phyloP scores from a whole-genome alignment of 2,797 vertebrate species.

The Parauchenoglanis punctatus region DNA sequence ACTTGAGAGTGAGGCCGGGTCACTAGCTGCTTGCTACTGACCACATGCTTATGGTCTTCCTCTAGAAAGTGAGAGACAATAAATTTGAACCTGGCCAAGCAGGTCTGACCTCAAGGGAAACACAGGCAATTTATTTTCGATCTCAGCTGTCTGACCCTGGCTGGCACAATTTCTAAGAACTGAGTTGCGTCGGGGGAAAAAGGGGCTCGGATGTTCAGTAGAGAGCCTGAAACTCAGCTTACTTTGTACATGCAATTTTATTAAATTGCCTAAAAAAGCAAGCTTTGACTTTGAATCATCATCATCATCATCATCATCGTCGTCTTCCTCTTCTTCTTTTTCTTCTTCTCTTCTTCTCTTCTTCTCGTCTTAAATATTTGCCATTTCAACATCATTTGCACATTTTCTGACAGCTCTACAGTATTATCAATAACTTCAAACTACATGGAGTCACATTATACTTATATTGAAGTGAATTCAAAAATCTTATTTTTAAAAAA shows the following conservation, averaged over 20 bases:
- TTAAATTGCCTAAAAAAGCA: background rate
- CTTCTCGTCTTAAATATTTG: background rate
- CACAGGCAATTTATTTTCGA: conserved; percentile 67
- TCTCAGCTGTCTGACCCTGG: conserved; percentile 53
- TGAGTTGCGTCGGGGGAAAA: conserved; percentile 10
- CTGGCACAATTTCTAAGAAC: conserved; percentile 54
- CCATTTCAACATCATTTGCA: background rate
- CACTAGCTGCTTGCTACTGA: conserved; percentile 79
- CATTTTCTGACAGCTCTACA: background rate
- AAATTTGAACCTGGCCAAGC: conserved; percentile 64
- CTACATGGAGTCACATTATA: background rate
- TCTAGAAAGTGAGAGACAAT: conserved; percentile 75
- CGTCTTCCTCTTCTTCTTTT: too few relatives aligned
- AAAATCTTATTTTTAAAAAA: background rate
- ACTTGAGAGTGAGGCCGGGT: conserved; percentile 92
- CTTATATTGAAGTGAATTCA: background rate
- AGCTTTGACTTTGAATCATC: background rate
- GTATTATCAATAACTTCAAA: background rate
- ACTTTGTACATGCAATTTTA: conserved; percentile 11
- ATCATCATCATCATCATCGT: background rate
- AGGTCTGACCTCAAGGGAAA: conserved; percentile 60
- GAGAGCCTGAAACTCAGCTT: conserved; percentile 15
- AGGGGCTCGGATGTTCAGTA: conserved; percentile 3
- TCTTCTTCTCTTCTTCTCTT: background rate
- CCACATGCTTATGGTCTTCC: conserved; percentile 81